Evolutionary conservation across 1,140 invertebrate genomes (phyloP).

Genomic region (Heterodera carotae): DNA sequence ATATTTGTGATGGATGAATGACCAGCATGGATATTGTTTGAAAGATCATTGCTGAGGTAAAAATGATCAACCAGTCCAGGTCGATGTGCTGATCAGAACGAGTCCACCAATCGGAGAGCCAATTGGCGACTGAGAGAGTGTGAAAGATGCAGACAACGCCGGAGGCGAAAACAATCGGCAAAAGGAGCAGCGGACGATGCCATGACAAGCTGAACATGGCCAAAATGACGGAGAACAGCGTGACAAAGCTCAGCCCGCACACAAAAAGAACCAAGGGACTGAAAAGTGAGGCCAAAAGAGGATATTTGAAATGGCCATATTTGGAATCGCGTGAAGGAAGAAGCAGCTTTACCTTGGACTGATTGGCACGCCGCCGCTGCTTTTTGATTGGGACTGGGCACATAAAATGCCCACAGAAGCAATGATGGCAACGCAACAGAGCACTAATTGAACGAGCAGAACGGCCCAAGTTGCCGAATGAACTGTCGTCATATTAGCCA

Average conservation of each 20-base stretch:
- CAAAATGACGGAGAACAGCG: conserved; percentile 33
- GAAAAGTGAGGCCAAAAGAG: conserved; percentile 15
- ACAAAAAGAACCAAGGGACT: conserved; percentile 31
- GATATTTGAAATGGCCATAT: too few relatives aligned
- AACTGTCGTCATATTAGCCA: conserved; percentile 34
- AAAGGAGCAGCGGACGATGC: conserved; percentile 22
- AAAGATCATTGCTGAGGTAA: conserved; percentile 12
- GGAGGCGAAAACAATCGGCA: conserved; percentile 36
- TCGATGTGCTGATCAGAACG: conserved; percentile 1
- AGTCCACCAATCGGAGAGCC: conserved; percentile 15
- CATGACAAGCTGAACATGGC: conserved; percentile 39
- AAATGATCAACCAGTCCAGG: conserved; percentile 23
- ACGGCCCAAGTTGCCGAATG: conserved; percentile 42
- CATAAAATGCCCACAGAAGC: conserved; percentile 43
- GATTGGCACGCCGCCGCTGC: conserved; percentile 13
- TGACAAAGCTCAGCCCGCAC: conserved; percentile 32
- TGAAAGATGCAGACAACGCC: conserved; percentile 24
- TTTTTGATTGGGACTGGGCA: conserved; percentile 35
- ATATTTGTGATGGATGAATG: not conserved
- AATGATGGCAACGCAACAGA: conserved; percentile 38
- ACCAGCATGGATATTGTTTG: conserved; percentile 25
- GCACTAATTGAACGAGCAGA: conserved; percentile 36
- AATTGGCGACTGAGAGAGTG: conserved; percentile 7
- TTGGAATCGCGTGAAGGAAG: too few relatives aligned
- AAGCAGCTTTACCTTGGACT: conserved; percentile 26